Evolutionary conservation across 2,797 vertebrate species (phyloP).

Genomic region (Hemibagrus guttatus): DNA sequence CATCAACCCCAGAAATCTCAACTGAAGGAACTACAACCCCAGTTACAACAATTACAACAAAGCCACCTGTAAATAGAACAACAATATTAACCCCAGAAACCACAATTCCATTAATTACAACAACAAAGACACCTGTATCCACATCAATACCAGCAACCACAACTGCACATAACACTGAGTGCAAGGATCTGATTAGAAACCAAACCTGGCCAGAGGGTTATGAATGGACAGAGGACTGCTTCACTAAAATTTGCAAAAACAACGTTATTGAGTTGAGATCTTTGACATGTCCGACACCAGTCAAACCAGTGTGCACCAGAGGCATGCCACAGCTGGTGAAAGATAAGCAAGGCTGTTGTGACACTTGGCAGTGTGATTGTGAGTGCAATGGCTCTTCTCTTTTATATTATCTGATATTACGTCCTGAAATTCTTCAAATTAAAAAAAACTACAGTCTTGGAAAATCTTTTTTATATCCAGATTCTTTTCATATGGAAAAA

Average conservation of each 20-base stretch:
- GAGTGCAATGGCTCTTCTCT: conserved; percentile 51
- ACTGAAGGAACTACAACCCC: background rate
- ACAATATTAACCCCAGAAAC: background rate
- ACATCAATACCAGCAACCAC: background rate
- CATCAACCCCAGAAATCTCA: background rate
- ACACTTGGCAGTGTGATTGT: conserved; percentile 72
- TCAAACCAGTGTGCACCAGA: conserved; percentile 64
- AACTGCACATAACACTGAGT: background rate
- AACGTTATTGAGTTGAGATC: conserved; percentile 57
- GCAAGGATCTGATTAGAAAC: conserved; percentile 15
- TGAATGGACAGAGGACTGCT: conserved; percentile 70
- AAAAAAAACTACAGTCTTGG: background rate
- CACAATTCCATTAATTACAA: background rate
- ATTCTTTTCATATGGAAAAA: background rate
- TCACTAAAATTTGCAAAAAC: conserved; percentile 55
- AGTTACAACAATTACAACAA: background rate
- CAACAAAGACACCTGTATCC: background rate
- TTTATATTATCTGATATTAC: background rate
- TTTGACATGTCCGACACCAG: conserved; percentile 54
- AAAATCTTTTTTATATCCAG: background rate
- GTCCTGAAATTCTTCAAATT: background rate
- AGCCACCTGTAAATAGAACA: no score
- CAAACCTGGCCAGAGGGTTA: conserved; percentile 50
- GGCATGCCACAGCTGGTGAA: conserved; percentile 45
- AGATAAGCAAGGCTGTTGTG: conserved; percentile 68